Conservation (phyloP, 1,140 invertebrate genomes). For the Drosophila ercepeae region DNA sequence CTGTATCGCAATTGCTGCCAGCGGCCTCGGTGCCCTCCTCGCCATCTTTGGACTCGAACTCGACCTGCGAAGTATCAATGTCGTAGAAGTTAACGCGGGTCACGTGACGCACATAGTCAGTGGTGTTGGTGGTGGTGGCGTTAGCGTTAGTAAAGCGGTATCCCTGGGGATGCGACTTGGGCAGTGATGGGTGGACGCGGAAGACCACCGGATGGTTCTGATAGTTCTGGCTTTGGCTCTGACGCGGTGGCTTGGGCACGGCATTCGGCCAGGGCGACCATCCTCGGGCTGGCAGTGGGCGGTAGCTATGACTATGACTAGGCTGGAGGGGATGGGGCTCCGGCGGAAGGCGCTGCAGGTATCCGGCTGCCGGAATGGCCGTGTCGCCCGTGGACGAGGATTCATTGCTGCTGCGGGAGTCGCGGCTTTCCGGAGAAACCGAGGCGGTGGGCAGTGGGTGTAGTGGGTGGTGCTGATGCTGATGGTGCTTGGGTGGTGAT, state of each 20-base stretch:
- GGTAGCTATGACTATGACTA: constrained; percentile 69
- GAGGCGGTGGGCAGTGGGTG: constrained; percentile 13
- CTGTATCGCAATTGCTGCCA: constrained; percentile 73
- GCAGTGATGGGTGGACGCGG: constrained; percentile 26
- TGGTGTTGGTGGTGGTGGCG: constrained; percentile 42
- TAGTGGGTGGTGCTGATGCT: constrained; percentile 15
- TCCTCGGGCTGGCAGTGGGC: constrained; percentile 2
- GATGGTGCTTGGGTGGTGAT: constrained; percentile 18
- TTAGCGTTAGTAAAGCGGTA: constrained; percentile 46
- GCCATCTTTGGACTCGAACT: constrained; percentile 80
- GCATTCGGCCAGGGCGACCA: constrained; percentile 41
- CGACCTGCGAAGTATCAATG: constrained; percentile 83
- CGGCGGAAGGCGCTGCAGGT: constrained; percentile 29
- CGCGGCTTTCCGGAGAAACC: constrained; percentile 3
- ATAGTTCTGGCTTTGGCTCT: constrained; percentile 16
- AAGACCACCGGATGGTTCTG: constrained; percentile 13
- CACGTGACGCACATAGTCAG: constrained; percentile 83
- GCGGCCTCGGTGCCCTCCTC: constrained; percentile 69
- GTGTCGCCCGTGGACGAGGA: constrained; percentile 73
- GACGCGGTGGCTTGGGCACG: constrained; percentile 74
- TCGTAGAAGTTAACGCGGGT: constrained; percentile 84
- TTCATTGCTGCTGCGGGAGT: constrained; percentile 46
- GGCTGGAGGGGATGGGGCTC: constrained; percentile 36
- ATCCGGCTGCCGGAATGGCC: constrained; percentile 60
- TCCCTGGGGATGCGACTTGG: constrained; percentile 11